phyloP scores from a whole-genome alignment of 1,140 invertebrate species.

The Drosophila santomea region DNA sequence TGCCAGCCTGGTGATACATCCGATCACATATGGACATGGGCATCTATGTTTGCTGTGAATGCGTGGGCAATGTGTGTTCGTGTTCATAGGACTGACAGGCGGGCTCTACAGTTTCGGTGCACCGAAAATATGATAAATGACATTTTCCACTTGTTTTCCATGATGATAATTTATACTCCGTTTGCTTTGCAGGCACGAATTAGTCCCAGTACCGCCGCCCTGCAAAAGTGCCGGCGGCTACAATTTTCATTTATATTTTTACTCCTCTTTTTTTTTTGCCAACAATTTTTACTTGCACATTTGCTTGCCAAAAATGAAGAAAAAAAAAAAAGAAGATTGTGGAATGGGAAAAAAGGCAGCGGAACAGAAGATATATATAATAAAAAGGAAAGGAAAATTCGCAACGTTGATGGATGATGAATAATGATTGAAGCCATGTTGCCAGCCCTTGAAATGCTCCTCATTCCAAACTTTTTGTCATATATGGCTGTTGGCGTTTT shows the following conservation, averaged over 20 bases:
- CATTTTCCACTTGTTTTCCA: slow-evolving; percentile 82
- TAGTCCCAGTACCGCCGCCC: slow-evolving; percentile 43
- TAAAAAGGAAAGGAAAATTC: slow-evolving; percentile 58
- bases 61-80: slow-evolving; percentile 15
- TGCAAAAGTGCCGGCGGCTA: slow-evolving; percentile 61
- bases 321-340: slow-evolving; percentile 14
- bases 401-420: slow-evolving; percentile 83
- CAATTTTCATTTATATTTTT: slow-evolving; percentile 74
- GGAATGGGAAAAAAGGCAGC: background rate
- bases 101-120: slow-evolving; percentile 41
- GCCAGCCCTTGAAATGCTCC: slow-evolving; percentile 37
- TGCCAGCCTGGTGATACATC: background rate
- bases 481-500: slow-evolving; percentile 80
- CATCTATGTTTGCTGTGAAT: slow-evolving; percentile 18
- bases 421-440: slow-evolving; percentile 81
- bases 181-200: slow-evolving; percentile 70
- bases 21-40: slow-evolving; percentile 17
- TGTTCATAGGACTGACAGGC: slow-evolving; percentile 33
- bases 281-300: slow-evolving; percentile 70
- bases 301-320: slow-evolving; percentile 59
- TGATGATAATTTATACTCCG: slow-evolving; percentile 82
- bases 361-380: slow-evolving; percentile 50
- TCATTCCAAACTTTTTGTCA: slow-evolving; percentile 56
- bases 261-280: slow-evolving; percentile 25
- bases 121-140: slow-evolving; percentile 82